Evolutionary conservation across 2,888 invertebrate species (phyloP), one percentile per base, ranked within the genome.

Genomic region (Blera fallax): DNA sequence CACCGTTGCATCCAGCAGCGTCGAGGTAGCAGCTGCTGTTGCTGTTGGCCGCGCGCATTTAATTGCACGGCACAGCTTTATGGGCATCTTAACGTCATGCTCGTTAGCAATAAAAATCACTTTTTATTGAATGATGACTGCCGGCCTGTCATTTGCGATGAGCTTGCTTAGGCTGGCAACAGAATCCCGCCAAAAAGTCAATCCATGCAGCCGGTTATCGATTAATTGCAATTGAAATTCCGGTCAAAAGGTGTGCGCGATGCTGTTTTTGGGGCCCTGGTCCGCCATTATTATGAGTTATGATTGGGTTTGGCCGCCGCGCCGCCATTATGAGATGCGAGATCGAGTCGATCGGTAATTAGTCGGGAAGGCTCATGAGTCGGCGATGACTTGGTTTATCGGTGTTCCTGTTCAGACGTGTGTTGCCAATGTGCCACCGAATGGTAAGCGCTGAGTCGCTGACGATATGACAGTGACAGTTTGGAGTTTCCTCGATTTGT

Each of bases 101-200:
- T 85, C 81, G 85, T 85, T 85, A 85, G 85, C 80, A 72, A 81
- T 85, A 85, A 85, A 85, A 85, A 81, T 85, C 81, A 72, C 60
- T 77, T 81, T 85, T 85, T 81, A 81, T 77, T 76, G 81, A 77
- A 85, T 48, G 70, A 85, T 77, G 76, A 76, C 67, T 72, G 76
- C 76, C 45, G 76, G 50, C 52, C 65, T 80, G 74, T 80, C 80
- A 74, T 48, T 64, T 58, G 56, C 69, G 85, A 85, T 80, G 85
- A 80, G 74, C 56, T 43, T 37, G 56, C 24, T 14, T n/a, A 27
- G 5, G 40, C 40, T 16, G 70, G 24, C 37, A 21, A 6, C 32
- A 37, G 32, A 60, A 43, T 32, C 45, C 64, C 50, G 45, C 65
- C 52, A 56, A 62, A 70, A 74, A 27, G 10, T 5, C 7, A 1